phyloP scores from a whole-genome alignment of 2,113 vertebrate genomes.

The Rana temporaria region DNA sequence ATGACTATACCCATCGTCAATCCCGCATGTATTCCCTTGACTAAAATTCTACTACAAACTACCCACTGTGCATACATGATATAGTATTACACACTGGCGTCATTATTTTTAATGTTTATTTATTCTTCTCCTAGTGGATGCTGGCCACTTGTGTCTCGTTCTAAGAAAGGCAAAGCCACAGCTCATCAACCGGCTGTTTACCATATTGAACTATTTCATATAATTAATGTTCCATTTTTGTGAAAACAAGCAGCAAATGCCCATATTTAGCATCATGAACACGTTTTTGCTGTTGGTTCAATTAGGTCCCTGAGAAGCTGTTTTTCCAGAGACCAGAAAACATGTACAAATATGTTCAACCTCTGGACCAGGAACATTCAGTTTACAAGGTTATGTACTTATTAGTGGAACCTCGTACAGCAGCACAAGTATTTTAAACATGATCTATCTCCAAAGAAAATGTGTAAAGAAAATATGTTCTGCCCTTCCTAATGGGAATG shows the following conservation, averaged over 20 bases:
- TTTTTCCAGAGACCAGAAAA: slow-evolving; percentile 23
- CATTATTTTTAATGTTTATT: not conserved
- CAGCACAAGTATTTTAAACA: not conserved
- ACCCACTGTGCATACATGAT: not conserved
- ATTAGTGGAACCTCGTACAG: slow-evolving; percentile 33
- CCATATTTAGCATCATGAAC: slow-evolving; percentile 19
- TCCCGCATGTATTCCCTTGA: not conserved
- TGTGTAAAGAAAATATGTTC: too few species aligned
- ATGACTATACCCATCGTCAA: too few species aligned
- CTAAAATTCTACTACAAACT: not conserved
- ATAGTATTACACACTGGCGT: too few species aligned
- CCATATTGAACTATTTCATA: slow-evolving; percentile 13
- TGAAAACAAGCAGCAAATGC: slow-evolving; percentile 1
- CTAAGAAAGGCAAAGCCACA: not conserved
- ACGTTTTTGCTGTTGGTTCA: slow-evolving; percentile 25
- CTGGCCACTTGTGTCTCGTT: not conserved
- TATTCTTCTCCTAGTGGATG: not conserved
- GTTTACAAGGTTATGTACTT: slow-evolving; percentile 40
- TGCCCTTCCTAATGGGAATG: too few species aligned
- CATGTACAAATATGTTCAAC: slow-evolving; percentile 19
- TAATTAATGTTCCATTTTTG: slow-evolving; percentile 14
- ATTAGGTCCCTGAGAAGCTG: slow-evolving; percentile 26
- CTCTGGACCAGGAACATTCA: slow-evolving; percentile 17
- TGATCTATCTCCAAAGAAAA: too few species aligned
- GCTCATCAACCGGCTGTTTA: not conserved